A percentile compares a stretch with the other conserved stretches of the same genome.
phyloP scores from a whole-genome alignment of 2,113 vertebrate genomes.

The Oreocharis arfaki region DNA sequence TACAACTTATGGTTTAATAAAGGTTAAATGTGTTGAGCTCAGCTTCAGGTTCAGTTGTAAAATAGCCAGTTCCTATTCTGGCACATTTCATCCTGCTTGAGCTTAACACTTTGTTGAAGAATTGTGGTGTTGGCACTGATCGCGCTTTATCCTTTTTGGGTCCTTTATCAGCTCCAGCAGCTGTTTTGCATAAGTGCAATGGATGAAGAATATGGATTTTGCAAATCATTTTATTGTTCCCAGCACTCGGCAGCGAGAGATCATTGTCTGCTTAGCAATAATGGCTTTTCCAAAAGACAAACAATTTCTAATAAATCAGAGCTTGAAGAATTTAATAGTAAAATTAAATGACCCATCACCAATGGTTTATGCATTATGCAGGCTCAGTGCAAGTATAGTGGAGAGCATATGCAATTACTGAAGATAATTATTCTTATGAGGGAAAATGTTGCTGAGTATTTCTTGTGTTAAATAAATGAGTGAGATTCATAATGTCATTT shows the following conservation, averaged over 20 bases:
- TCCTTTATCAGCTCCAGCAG: constrained; percentile 36
- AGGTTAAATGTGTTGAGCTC: constrained; percentile 34
- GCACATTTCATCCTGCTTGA: background rate
- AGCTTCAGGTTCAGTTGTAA: background rate
- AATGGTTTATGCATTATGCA: constrained; percentile 47
- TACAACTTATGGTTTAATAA: background rate
- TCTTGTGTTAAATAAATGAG: constrained; percentile 35
- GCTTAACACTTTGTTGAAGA: constrained; percentile 19
- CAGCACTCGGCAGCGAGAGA: constrained; percentile 4
- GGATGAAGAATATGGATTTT: constrained; percentile 33
- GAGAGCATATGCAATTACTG: constrained; percentile 54
- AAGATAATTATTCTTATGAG: constrained; percentile 46
- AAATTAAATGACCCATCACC: constrained; percentile 59
- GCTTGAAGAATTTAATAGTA: constrained; percentile 50
- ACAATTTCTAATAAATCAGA: constrained; percentile 62
- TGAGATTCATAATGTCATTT: constrained; percentile 8
- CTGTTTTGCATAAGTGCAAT: constrained; percentile 52
- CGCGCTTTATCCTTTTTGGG: background rate
- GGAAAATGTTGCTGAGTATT: constrained; percentile 32
- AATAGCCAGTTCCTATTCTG: background rate
- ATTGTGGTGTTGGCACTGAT: background rate
- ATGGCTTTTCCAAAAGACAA: constrained; percentile 61
- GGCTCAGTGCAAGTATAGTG: background rate
- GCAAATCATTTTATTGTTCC: constrained; percentile 17
- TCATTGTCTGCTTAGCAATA: constrained; percentile 52